Evolutionary conservation across 2,888 invertebrate genomes (phyloP).

Genomic region (Cacoxenus indagator): DNA sequence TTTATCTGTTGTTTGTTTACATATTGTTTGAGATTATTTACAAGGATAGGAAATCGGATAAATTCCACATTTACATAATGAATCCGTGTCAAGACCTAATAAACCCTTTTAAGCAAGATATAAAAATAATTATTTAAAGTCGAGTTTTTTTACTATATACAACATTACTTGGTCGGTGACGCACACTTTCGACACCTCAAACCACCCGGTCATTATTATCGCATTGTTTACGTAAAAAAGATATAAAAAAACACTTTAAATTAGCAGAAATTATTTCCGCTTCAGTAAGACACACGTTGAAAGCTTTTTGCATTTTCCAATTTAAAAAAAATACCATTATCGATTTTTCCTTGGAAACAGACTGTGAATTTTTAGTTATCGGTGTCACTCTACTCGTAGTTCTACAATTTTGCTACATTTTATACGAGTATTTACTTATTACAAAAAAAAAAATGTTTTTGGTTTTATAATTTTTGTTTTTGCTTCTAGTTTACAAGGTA

Average conservation of each 20-base stretch:
- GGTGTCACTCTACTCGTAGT: too few relatives aligned
- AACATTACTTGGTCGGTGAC: neutral
- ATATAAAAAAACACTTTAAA: neutral
- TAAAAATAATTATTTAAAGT: too few relatives aligned
- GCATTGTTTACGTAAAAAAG: neutral
- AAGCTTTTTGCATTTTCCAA: neutral
- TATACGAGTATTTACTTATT: too few relatives aligned
- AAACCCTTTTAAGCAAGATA: too few relatives aligned
- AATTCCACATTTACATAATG: too few relatives aligned
- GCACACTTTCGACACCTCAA: neutral
- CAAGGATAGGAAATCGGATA: too few relatives aligned
- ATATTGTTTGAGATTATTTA: too few relatives aligned
- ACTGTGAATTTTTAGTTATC: neutral
- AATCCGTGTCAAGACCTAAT: too few relatives aligned
- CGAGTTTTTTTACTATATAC: neutral
- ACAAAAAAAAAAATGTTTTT: too few relatives aligned
- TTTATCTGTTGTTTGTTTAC: too few relatives aligned
- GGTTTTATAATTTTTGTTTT: neutral
- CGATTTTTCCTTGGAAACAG: slow-evolving; percentile 29
- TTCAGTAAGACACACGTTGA: neutral
- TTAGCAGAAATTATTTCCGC: neutral
- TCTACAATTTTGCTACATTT: too few relatives aligned
- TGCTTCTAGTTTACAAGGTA: slow-evolving; percentile 78
- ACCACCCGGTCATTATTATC: neutral
- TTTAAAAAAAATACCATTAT: slow-evolving; percentile 35